Base-by-base conservation (phyloP, 2,797 vertebrate genomes). In the Calcarius lapponicus region DNA sequence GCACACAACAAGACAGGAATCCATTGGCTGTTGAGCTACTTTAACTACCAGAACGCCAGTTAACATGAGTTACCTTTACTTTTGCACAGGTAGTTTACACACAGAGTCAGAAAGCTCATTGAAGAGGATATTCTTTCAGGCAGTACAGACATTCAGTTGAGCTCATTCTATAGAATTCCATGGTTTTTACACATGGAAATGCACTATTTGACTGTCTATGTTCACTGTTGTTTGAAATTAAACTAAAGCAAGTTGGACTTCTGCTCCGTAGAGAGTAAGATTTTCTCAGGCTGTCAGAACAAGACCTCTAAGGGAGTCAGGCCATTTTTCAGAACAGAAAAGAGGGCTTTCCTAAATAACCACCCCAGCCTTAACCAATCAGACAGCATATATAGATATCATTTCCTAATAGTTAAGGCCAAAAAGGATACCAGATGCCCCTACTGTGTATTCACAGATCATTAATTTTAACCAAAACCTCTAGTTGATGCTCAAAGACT, bases 201-300 rank as follows among this genome's bases (percentile, higher is more conserved):
- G 13, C 6, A 45, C 50, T 32, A 19, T 43, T 58, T 80, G 18
- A 48, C 9, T 22, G 10, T 53, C 19, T 54, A 72, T 61, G 6
- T 50, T 71, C 61, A n/a, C 40, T 67, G 21, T 28, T 56, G 11
- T 28, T 47, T 72, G 76, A 36, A 88, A 72, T 45, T 32, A 86
- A 86, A 69, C 25, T 66, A 71, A 71, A 74, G 57, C 47, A 78
- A 92, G 29, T 5, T 71, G 38, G 19, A 65, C 29, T 53, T 88
- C 45, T 57, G 28, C 22, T 92, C 38, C 14, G 13, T 4, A 71
- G 38, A 67, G 17, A 85, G 26, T 9, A 61, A 69, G 50, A 9
- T 93, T 91, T 92, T 69, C 90, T 91, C 47, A 86, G 57, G 69
- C 57, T 92, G 50, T 66, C 91, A 88, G 72, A 58, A 61, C 21